Percentiles rank a stretch among this genome's conserved stretches.
phyloP scores from a whole-genome alignment of 35 echinoderm and acorn worm genomes.

The Holothuria glaberrima region DNA sequence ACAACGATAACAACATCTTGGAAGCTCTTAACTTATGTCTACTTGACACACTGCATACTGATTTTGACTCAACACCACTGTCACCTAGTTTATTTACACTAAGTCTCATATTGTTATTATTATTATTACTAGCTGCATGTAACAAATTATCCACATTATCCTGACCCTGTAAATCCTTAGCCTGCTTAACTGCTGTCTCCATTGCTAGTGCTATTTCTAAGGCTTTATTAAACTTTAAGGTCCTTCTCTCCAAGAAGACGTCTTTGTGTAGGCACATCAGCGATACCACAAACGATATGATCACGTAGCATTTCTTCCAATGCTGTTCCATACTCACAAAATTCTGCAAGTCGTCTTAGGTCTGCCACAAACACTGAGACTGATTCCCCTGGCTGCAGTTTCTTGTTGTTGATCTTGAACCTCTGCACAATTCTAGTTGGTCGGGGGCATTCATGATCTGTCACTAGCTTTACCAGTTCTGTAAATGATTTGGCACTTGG shows the following conservation, averaged over 20 bases:
- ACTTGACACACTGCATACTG: not conserved
- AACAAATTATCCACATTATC: too few species aligned
- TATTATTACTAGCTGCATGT: too few species aligned
- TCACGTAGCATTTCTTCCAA: conserved; percentile 60
- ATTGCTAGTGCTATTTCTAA: conserved; percentile 28
- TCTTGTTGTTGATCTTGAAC: conserved; percentile 57
- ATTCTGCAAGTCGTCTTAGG: conserved; percentile 42
- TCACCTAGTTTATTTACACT: not conserved
- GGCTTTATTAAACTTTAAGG: conserved; percentile 35
- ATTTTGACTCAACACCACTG: not conserved
- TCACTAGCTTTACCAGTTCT: conserved; percentile 26
- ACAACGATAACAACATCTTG: not conserved
- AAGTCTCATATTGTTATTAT: not conserved
- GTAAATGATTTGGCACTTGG: conserved; percentile 32
- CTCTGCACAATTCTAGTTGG: conserved; percentile 23
- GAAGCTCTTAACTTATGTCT: not conserved
- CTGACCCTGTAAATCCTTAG: conserved; percentile 28
- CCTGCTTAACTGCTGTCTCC: conserved; percentile 29
- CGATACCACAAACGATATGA: conserved; percentile 36
- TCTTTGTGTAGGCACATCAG: conserved; percentile 42
- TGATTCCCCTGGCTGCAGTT: conserved; percentile 46
- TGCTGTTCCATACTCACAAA: conserved; percentile 41
- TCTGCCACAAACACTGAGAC: conserved; percentile 52
- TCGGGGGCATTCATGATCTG: conserved; percentile 50
- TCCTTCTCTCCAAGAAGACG: conserved; percentile 10